Evolutionary conservation across 2,113 vertebrate genomes (phyloP).

Genomic region (Sapayoa aenigma): DNA sequence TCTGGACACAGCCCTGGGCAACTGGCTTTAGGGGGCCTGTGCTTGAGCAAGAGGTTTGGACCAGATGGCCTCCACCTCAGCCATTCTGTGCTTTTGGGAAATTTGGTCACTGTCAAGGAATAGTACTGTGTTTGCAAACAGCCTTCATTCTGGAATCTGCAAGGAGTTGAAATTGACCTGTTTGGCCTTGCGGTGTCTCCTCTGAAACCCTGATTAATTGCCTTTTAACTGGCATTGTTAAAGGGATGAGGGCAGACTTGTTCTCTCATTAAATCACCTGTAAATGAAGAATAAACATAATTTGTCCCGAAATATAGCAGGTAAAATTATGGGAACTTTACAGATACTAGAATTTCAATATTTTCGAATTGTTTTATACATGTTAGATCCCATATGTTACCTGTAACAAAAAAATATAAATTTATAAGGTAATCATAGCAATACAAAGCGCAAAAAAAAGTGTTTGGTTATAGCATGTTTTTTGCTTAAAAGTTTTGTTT

Average conservation of each 20-base stretch:
- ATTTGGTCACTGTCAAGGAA: neutral
- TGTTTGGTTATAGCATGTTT: neutral
- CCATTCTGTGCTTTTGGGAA: neutral
- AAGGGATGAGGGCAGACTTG: neutral
- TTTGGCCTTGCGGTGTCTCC: neutral
- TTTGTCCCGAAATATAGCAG: neutral
- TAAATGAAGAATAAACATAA: neutral
- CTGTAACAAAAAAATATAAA: neutral
- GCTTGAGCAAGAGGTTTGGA: neutral
- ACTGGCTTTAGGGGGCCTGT: accelerated
- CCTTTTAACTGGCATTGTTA: neutral
- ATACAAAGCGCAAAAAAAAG: neutral
- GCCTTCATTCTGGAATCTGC: neutral
- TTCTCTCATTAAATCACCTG: neutral
- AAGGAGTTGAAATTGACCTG: neutral
- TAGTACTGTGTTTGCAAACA: neutral
- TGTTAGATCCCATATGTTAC: neutral
- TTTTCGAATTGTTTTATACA: neutral
- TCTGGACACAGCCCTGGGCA: accelerated
- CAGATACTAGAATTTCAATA: neutral
- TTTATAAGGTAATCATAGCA: neutral
- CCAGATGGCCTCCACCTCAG: neutral
- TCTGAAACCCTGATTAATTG: neutral
- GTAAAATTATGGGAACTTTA: neutral
- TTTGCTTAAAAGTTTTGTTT: neutral